These are phyloP conservation scores for Euura lappo DNA, from an alignment of 1,140 invertebrate genomes.

Conservation along the genomic window DNA sequence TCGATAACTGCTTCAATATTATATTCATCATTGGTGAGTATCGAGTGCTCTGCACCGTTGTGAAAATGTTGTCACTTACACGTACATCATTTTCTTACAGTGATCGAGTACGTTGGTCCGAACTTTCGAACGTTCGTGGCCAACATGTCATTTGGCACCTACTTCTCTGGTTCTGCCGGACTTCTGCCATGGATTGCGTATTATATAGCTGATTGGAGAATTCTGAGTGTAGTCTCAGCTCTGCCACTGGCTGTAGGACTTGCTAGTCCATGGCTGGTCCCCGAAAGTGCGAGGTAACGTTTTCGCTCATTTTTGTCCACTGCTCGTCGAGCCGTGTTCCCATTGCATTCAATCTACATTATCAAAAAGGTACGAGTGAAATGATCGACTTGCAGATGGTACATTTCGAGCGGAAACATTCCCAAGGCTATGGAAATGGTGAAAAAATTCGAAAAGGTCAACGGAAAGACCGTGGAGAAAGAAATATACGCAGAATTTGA, in stretches of 20 bases:
- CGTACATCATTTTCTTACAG: too few species aligned
- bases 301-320: not conserved
- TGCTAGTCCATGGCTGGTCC: conserved; percentile 47
- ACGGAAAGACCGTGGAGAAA: conserved; percentile 61
- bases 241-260: conserved; percentile 45
- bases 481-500: conserved; percentile 49
- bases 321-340: not conserved
- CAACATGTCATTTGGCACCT: conserved; percentile 1
- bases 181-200: conserved; percentile 61
- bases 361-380: not conserved
- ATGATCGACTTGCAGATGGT: conserved; percentile 63
- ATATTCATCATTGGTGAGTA: conserved; percentile 60
- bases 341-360: not conserved
- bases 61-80: too few species aligned
- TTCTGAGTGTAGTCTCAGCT: conserved; percentile 54
- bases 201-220: conserved; percentile 60
- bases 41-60: too few species aligned
- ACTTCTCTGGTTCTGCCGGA: conserved; percentile 49
- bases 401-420: conserved; percentile 65
- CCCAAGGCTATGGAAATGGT: conserved; percentile 65
- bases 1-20: conserved; percentile 7
- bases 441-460: conserved; percentile 68
- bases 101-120: conserved; percentile 3
- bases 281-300: conserved; percentile 54
- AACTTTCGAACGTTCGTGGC: not conserved